phyloP scores from a whole-genome alignment of 2,113 vertebrate genomes.

The Oncorhynchus kisutch region DNA sequence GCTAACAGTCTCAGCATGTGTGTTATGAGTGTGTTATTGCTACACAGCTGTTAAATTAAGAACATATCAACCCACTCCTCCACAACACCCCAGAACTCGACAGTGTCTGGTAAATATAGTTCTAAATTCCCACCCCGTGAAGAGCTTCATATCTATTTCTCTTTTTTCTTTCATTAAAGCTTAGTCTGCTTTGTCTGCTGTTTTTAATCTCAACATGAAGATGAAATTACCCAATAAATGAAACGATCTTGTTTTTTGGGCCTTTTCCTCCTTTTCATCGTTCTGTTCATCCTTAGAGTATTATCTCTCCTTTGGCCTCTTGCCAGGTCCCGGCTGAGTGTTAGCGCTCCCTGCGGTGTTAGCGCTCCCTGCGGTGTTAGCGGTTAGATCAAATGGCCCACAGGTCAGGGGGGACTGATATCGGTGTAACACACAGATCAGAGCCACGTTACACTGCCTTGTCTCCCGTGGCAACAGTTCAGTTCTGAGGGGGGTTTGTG shows the following conservation, averaged over 20 bases:
- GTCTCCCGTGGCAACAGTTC: background rate
- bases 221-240: conserved; percentile 32
- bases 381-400: background rate
- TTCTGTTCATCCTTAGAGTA: background rate
- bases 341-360: background rate
- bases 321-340: background rate
- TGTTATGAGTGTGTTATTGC: conserved; percentile 13
- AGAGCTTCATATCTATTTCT: conserved; percentile 14
- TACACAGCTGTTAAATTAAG: conserved; percentile 39
- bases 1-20: background rate
- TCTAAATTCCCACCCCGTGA: conserved; percentile 11
- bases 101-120: conserved; percentile 7
- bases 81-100: no score
- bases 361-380: background rate
- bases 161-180: conserved; percentile 1
- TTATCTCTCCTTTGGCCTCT: background rate
- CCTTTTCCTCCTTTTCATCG: background rate
- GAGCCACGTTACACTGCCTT: background rate
- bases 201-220: conserved; percentile 33
- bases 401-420: background rate
- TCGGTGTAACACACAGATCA: background rate
- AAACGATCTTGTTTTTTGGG: background rate
- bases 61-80: background rate
- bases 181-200: conserved; percentile 13
- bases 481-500: background rate